phyloP scores from a whole-genome alignment of 2,113 vertebrate genomes.

The Mus musculus region DNA sequence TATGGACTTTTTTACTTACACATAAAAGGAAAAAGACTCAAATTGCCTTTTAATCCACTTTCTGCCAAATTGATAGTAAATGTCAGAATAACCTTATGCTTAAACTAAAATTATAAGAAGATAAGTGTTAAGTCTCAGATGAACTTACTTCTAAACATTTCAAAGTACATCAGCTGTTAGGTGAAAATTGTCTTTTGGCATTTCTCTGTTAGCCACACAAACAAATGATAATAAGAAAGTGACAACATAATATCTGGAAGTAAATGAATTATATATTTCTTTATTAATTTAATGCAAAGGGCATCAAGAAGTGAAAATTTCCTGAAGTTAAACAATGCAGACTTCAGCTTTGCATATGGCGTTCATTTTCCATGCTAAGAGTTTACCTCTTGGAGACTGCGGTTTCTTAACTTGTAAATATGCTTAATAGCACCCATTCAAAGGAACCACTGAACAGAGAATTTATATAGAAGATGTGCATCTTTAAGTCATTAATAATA shows the following conservation, averaged over 20 bases:
- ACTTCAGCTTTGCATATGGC: neutral
- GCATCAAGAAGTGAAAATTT: neutral
- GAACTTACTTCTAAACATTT: slow-evolving; percentile 58
- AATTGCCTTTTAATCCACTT: slow-evolving; percentile 63
- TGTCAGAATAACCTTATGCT: slow-evolving; percentile 71
- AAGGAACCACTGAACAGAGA: neutral
- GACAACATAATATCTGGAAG: neutral
- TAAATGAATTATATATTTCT: neutral
- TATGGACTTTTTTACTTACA: slow-evolving; percentile 44
- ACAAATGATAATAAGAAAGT: neutral
- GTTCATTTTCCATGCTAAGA: neutral
- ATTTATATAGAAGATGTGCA: neutral
- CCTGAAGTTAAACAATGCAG: neutral
- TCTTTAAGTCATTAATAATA: neutral
- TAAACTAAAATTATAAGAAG: slow-evolving; percentile 60
- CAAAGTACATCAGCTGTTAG: rapidly evolving
- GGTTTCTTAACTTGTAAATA: neutral
- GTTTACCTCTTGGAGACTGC: neutral
- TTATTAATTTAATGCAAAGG: neutral
- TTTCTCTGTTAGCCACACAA: slow-evolving; percentile 50
- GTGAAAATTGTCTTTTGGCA: slow-evolving; percentile 53
- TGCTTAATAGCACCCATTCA: rapidly evolving
- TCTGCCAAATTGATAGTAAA: slow-evolving; percentile 67
- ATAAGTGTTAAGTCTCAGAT: slow-evolving; percentile 33
- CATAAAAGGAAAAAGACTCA: slow-evolving; percentile 69